Percentiles rank a stretch among this genome's conserved stretches.
phyloP scores from a whole-genome alignment of 1,140 invertebrate species.

The Drosophila insularis region DNA sequence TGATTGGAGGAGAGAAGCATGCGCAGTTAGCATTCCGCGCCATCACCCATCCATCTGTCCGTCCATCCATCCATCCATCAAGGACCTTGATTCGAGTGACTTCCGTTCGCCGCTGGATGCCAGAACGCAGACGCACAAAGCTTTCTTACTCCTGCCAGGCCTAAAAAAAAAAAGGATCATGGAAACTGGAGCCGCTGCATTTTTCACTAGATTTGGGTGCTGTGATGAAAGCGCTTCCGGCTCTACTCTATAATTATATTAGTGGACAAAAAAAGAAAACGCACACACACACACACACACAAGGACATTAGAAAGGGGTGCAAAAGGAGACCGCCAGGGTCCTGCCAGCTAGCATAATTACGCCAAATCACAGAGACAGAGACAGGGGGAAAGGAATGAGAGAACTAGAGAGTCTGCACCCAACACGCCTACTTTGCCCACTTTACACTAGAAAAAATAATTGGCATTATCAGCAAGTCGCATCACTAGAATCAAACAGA shows the following conservation, averaged over 20 bases:
- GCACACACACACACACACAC: conserved; percentile 13
- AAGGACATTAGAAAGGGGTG: background rate
- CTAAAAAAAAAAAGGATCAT: conserved; percentile 2
- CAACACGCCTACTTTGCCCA: conserved; percentile 15
- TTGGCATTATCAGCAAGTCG: background rate
- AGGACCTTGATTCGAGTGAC: conserved; percentile 34
- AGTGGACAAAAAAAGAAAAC: conserved; percentile 58
- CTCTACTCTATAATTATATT: conserved; percentile 74
- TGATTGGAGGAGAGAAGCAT: conserved; percentile 30
- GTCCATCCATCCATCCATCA: conserved; percentile 38
- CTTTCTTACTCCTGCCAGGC: conserved; percentile 34
- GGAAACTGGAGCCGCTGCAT: conserved; percentile 28
- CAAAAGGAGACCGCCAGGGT: conserved; percentile 14
- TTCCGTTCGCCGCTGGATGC: conserved; percentile 56
- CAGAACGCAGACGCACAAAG: conserved; percentile 47
- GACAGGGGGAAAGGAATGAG: background rate
- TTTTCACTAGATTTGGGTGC: conserved; percentile 51
- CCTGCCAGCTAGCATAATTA: conserved; percentile 53
- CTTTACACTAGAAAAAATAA: background rate
- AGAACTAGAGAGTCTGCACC: conserved; percentile 16
- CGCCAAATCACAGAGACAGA: conserved; percentile 29
- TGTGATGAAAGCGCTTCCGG: conserved; percentile 77
- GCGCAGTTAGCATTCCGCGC: conserved; percentile 22
- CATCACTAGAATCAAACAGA: too few relatives aligned
- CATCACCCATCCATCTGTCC: conserved; percentile 1